These are phyloP conservation scores for Mesorhabditis belari DNA, from an alignment of 2,888 invertebrate genomes.

Conservation along the genomic window DNA sequence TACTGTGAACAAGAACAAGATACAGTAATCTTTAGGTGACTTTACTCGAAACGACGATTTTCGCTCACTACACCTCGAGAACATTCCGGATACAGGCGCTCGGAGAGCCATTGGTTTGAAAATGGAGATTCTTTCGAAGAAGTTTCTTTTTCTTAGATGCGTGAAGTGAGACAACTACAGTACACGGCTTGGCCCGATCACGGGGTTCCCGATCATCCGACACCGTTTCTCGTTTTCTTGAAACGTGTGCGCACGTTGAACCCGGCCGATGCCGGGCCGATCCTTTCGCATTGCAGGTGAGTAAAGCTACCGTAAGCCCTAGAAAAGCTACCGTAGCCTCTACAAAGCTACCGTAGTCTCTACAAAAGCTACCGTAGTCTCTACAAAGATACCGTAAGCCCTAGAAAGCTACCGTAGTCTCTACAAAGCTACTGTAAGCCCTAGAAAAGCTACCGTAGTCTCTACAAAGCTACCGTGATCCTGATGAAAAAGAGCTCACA, in stretches of 20 bases:
- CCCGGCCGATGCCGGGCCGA: constrained; percentile 83
- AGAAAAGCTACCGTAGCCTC: not conserved
- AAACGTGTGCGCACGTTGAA: constrained; percentile 83
- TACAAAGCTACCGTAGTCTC: not conserved
- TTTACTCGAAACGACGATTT: constrained; percentile 85
- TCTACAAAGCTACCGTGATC: not conserved
- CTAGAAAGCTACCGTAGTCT: not conserved
- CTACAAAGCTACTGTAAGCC: not conserved
- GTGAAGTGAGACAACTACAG: constrained; percentile 92
- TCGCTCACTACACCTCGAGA: constrained; percentile 94
- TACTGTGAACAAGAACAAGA: not conserved
- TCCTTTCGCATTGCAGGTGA: constrained; percentile 80
- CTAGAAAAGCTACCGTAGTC: too few relatives aligned
- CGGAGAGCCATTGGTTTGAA: constrained; percentile 16
- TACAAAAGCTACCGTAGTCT: too few relatives aligned
- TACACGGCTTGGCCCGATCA: constrained; percentile 99
- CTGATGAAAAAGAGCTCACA: not conserved
- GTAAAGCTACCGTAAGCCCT: not conserved
- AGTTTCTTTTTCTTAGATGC: constrained; percentile 65
- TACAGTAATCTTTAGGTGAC: constrained; percentile 61
- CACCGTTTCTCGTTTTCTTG: constrained; percentile 92
- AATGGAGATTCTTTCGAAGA: too few relatives aligned
- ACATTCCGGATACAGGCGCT: constrained; percentile 76
- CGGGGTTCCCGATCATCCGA: constrained; percentile 94
- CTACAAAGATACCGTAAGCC: not conserved